A percentile compares a stretch with the other conserved stretches of the same genome.
These are phyloP conservation scores for Heliconius himera DNA, from an alignment of 1,140 invertebrate genomes.

Conservation along the genomic window DNA sequence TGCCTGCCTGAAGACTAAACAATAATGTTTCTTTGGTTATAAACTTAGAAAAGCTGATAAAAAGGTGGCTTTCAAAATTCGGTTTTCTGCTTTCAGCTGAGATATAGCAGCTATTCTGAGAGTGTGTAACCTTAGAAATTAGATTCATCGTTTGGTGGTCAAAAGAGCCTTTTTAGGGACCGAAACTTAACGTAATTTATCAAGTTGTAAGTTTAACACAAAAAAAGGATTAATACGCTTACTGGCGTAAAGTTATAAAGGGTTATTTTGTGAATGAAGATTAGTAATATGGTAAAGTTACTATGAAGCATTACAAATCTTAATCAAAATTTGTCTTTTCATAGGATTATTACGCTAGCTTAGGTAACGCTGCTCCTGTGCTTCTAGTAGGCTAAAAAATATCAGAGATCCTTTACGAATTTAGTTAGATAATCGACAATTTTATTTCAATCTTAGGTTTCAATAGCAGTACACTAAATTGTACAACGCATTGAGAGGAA, in stretches of 20 bases:
- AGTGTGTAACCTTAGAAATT: slow-evolving; percentile 21
- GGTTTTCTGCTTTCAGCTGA: neutral
- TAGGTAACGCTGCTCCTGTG: too few species aligned
- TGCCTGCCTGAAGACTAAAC: neutral
- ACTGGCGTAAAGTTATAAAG: neutral
- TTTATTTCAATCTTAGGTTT: neutral
- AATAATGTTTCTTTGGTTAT: neutral
- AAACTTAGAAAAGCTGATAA: neutral
- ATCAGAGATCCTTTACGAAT: neutral
- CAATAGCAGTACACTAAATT: neutral
- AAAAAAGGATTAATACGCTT: neutral
- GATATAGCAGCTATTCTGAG: slow-evolving; percentile 10
- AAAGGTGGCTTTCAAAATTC: neutral
- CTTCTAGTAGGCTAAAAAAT: too few species aligned
- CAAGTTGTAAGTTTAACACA: slow-evolving; percentile 16
- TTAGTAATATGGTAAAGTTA: too few species aligned
- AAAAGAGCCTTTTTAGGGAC: slow-evolving; percentile 15
- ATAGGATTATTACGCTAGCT: too few species aligned
- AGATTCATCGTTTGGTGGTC: slow-evolving; percentile 24
- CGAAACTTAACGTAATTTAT: slow-evolving; percentile 19
- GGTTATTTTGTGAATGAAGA: too few species aligned
- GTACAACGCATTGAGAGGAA: neutral
- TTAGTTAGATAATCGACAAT: neutral
- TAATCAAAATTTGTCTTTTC: too few species aligned
- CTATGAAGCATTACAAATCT: too few species aligned